A percentile compares a stretch with the other conserved stretches of the same genome.
Conservation (phyloP, 2,797 vertebrate genomes). For the Dermochelys coriacea region DNA sequence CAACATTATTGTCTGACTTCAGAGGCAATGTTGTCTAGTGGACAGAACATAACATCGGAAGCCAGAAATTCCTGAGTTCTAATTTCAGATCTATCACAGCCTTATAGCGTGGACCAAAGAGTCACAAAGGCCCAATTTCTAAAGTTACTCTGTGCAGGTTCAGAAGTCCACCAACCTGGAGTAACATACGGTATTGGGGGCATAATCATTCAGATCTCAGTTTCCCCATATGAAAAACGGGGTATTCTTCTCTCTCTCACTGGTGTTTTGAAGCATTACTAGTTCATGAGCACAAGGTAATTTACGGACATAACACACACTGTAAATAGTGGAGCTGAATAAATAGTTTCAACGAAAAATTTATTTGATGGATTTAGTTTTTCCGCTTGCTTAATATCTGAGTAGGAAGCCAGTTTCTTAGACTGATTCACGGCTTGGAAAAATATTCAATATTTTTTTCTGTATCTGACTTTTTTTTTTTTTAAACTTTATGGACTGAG, state of each 20-base stretch:
- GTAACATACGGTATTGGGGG: neutral
- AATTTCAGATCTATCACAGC: neutral
- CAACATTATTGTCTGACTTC: neutral
- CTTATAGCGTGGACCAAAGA: neutral
- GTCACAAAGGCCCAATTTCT: neutral
- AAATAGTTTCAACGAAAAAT: neutral
- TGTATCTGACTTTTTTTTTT: neutral
- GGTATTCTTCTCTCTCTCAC: neutral
- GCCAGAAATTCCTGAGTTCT: neutral
- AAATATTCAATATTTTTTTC: neutral
- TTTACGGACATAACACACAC: neutral
- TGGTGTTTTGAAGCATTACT: neutral
- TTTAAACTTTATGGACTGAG: too few species aligned
- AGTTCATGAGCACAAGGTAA: neutral
- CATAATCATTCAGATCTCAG: neutral
- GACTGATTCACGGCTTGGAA: neutral
- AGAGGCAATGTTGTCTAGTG: neutral
- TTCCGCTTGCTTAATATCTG: neutral
- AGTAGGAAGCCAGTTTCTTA: neutral
- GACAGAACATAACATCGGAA: neutral
- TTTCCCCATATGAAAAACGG: neutral
- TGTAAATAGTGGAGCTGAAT: neutral
- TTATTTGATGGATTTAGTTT: neutral
- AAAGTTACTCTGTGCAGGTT: neutral
- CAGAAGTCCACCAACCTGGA: neutral